These are phyloP conservation scores for Vombatus ursinus DNA, from an alignment of 2,113 vertebrate species.

Conservation along the genomic window DNA sequence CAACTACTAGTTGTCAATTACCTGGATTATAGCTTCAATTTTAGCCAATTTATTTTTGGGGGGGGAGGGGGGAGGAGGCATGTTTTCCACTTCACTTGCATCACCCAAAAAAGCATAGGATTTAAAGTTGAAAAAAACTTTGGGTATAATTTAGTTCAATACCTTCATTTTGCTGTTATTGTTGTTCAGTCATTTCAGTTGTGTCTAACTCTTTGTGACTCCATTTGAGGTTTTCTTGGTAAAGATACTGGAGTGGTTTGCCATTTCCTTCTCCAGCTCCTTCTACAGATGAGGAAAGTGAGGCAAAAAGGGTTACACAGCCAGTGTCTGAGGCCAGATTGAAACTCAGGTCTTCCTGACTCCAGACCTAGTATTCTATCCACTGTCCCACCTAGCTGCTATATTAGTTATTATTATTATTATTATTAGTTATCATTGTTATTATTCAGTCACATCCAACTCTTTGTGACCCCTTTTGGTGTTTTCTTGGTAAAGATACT, in stretches of 20 bases:
- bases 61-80: no score
- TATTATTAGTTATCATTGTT: no score
- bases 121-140: neutral
- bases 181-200: neutral
- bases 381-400: no score
- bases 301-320: neutral
- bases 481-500: neutral
- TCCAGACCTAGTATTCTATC: no score
- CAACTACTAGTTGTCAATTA: neutral
- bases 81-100: neutral
- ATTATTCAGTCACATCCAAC: neutral
- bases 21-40: neutral
- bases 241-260: neutral
- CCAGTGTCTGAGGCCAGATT: neutral
- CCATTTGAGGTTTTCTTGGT: neutral
- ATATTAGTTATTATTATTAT: no score
- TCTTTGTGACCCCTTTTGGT: neutral
- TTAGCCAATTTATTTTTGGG: neutral
- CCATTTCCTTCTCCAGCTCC: neutral
- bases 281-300: neutral
- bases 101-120: neutral
- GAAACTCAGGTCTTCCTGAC: neutral
- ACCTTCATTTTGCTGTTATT: neutral
- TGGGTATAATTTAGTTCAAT: neutral
- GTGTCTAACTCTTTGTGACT: neutral